Conservation (phyloP, 2,888 invertebrate genomes). For the Xestia sexstrigata region DNA sequence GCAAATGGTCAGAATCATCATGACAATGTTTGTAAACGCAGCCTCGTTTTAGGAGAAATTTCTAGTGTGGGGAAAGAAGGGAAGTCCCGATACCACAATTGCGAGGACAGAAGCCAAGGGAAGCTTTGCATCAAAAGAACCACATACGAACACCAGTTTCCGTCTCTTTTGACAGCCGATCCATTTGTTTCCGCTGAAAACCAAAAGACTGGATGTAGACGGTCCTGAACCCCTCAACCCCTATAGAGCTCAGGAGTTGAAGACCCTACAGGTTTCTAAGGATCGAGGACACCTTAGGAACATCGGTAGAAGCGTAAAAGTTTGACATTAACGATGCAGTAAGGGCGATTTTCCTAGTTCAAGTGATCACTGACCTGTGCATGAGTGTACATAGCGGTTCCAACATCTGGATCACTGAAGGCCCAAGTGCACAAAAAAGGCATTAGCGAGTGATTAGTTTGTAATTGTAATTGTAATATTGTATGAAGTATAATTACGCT, state of each 20-base stretch:
- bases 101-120: not conserved
- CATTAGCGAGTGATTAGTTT: conserved; percentile 45
- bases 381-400: conserved; percentile 1
- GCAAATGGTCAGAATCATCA: not conserved
- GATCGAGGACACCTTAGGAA: not conserved
- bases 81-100: not conserved
- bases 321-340: not conserved
- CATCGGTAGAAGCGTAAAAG: not conserved
- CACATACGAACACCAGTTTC: no score
- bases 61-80: no score
- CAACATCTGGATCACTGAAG: conserved; percentile 43
- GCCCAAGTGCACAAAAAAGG: conserved; percentile 33
- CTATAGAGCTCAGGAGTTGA: not conserved
- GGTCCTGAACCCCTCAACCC: not conserved
- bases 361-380: not conserved
- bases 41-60: no score
- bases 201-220: not conserved
- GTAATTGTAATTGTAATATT: conserved; percentile 57
- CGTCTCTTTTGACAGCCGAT: not conserved
- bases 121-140: not conserved
- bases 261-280: not conserved
- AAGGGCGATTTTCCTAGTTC: not conserved
- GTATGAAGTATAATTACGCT: conserved; percentile 61
- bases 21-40: no score
- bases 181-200: not conserved